Evolutionary conservation across 2,888 invertebrate genomes (phyloP).

Genomic region (Sminthurinus aureus): DNA sequence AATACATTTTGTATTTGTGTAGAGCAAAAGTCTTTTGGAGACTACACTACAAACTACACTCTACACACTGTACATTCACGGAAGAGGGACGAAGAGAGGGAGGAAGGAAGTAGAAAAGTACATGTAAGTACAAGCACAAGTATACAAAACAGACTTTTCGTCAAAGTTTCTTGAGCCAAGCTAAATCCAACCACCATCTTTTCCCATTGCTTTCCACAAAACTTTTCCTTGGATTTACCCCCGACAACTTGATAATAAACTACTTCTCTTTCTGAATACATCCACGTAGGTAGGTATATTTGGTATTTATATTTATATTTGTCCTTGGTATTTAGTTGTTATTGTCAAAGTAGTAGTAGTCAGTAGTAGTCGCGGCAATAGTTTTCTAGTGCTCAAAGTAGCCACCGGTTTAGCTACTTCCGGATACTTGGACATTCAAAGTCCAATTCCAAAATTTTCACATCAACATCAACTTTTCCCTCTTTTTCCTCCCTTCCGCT

Average conservation of each 20-base stretch:
- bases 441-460: constrained; percentile 31
- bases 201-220: constrained; percentile 28
- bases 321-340: no score
- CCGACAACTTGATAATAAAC: constrained; percentile 49
- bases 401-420: constrained; percentile 42
- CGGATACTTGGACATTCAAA: constrained; percentile 43
- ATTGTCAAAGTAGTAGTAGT: constrained; percentile 27
- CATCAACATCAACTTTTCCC: constrained; percentile 14
- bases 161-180: constrained; percentile 41
- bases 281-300: no score
- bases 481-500: not conserved
- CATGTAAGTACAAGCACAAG: not conserved
- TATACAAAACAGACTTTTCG: constrained; percentile 32
- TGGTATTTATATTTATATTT: no score
- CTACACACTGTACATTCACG: no score
- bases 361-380: not conserved
- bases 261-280: constrained; percentile 45
- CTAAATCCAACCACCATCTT: constrained; percentile 42
- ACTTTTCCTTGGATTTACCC: constrained; percentile 47
- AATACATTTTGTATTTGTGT: no score
- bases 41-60: no score
- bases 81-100: no score
- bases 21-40: no score
- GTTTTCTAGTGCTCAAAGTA: not conserved
- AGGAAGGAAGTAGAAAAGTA: not conserved